Base-by-base conservation (phyloP, 2,888 invertebrate species). In the Acrobasis repandana region DNA sequence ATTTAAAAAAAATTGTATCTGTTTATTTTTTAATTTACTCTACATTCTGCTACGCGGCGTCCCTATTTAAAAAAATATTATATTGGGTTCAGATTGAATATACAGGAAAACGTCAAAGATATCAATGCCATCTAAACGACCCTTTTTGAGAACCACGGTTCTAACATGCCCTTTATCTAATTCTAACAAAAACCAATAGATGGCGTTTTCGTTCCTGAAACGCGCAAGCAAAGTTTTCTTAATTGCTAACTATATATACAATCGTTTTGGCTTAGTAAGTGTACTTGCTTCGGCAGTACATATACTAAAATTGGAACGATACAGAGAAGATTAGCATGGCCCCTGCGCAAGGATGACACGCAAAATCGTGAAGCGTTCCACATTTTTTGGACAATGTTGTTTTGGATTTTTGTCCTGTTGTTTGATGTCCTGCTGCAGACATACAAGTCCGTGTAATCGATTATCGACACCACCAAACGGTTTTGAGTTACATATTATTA, bases 311-410 rank as follows among this genome's bases (percentile, higher is more conserved):
- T 79, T 79, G 79, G 79, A 79, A 79, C 79, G 77, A 77, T 79
- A 76, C 79, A 79, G 76, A 78, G 71, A 74, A 72, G 72, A 72
- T 74, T 73, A 73, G 79, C 78, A 80, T 79, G 78, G 78, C 79
- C 80, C 79, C 81, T 81, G 81, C 80, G 80, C 81, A 81, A 81
- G 80, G 80, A 81, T 81, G 80, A 81, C 80, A 80, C 77, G 79
- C 77, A 80, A 80, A 79, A 80, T 80, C 77, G 79, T 80, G 80
- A 79, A 79, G 78, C 76, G 78, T 76, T 76, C 74, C 75, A 79
- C 77, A 77, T 76, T 79, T 77, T 77, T 73, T 76, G 69, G 10
- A 43, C 14, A 28, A 43, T 43, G 14, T 14, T 43, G 43, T 14
- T n/a, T n/a, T n/a, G n/a, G n/a, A n/a, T n/a, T n/a, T n/a, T n/a